Base-by-base conservation (phyloP, 1,140 invertebrate genomes). In the Lasaia peninsularis region DNA sequence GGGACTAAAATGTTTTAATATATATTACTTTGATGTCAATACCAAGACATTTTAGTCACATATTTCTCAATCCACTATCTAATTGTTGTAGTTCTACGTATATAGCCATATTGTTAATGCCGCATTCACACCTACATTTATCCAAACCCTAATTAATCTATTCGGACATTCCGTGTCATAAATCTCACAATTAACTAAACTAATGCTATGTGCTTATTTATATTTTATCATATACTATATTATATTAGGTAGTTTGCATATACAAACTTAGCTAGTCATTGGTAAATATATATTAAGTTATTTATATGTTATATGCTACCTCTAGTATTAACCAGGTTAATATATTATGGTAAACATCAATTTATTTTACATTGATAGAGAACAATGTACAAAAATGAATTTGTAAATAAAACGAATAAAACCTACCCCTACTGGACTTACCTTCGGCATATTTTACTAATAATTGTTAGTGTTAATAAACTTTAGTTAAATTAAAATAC, bases 41-140 rank as follows among this genome's bases (percentile, higher is more conserved):
- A 3, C 1, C 5, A 50, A n/a, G n/a, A 12, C 18, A n/a, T 50
- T 28, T 24, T n/a, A 11, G n/a, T 12, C 48, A 24, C 21, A 12
- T 12, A 10, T 24, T 31, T 24, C 12, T 21, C 49, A 28, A 51
- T 11, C 28, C 31, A 51, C 12, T 51, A n/a, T 6, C 35, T 40
- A 37, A 14, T 20, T 20, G 9, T 2, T 16, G 4, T 44, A 44
- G 18, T 18, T 44, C 37, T 44, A 44, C 37, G 8, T 7, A 28
- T 5, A 20, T 44, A 40, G 9, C 16, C 14, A 10, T 44, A 21
- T 34, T 34, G 11, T 8, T 5, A 56, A 44, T 52, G 58, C 63
- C 58, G 58, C 63, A 65, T 65, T 59, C 63, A 65, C 63, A 55
- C 51, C 34, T 54, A 31, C 18, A 20, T 14, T 9, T 51, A 18